phyloP scores from a whole-genome alignment of 2,797 vertebrate genomes.

The Ataeniobius toweri region DNA sequence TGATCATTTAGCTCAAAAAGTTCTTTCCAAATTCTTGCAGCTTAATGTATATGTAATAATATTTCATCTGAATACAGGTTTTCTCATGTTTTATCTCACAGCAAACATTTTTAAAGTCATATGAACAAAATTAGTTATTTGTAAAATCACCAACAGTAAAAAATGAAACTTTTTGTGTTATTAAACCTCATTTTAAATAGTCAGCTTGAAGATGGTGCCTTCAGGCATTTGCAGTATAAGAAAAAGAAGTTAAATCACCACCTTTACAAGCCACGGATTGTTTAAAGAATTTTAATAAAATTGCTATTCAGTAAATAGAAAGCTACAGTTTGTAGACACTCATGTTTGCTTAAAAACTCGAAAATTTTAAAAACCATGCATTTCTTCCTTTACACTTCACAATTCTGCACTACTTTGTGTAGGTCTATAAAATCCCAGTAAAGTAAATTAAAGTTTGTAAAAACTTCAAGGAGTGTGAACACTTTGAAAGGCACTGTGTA shows the following conservation, averaged over 20 bases:
- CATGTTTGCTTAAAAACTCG: background rate
- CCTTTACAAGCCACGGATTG: background rate
- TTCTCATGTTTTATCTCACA: conserved; percentile 23
- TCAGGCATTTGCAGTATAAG: background rate
- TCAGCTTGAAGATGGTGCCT: background rate
- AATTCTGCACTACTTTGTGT: no score
- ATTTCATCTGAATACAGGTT: conserved; percentile 2
- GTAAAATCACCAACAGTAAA: background rate
- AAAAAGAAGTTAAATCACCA: background rate
- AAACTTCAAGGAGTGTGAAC: background rate
- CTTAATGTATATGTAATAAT: background rate
- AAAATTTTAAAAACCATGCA: no score
- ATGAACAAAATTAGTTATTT: background rate
- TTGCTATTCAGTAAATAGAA: background rate
- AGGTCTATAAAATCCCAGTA: background rate
- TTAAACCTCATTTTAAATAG: background rate
- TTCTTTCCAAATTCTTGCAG: conserved; percentile 13
- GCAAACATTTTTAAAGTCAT: background rate
- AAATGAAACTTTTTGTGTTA: background rate
- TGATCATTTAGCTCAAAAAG: conserved; percentile 15
- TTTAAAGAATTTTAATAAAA: no score
- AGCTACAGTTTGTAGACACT: background rate
- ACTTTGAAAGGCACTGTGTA: background rate
- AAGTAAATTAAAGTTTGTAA: background rate
- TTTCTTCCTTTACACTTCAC: no score